Evolutionary conservation across 2,888 invertebrate species (phyloP).

Genomic region (Oxystoma pomonae): DNA sequence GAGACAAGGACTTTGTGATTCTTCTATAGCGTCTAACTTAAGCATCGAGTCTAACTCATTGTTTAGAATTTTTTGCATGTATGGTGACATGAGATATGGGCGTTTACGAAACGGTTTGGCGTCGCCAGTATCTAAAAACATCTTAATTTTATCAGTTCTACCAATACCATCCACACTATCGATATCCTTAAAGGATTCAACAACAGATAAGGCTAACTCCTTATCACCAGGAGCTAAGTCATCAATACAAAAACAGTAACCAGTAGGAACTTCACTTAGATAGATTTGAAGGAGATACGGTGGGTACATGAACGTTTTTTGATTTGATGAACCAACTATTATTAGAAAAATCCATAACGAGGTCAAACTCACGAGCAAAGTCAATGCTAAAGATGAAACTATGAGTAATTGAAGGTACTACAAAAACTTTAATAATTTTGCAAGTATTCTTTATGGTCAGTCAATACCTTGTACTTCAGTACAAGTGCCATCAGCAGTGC

Average conservation of each 20-base stretch:
- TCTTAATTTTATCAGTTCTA: constrained; percentile 19
- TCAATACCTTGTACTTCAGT: constrained; percentile 3
- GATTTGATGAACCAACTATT: not conserved
- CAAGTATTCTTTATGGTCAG: constrained; percentile 1
- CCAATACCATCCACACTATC: constrained; percentile 19
- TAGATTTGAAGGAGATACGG: not conserved
- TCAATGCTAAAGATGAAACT: constrained; percentile 11
- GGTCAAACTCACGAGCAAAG: constrained; percentile 1
- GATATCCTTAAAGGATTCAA: constrained; percentile 14
- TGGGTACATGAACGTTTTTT: not conserved
- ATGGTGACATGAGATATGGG: constrained; percentile 16
- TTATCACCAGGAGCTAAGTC: constrained; percentile 6
- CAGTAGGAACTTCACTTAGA: not conserved
- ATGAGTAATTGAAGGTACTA: constrained; percentile 12
- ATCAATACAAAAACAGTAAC: not conserved
- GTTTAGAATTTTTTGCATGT: constrained; percentile 15
- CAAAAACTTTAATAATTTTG: not conserved
- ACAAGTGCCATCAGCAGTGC: constrained; percentile 12
- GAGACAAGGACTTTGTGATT: constrained; percentile 29
- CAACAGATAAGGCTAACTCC: constrained; percentile 5
- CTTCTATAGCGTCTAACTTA: constrained; percentile 25
- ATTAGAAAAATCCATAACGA: not conserved
- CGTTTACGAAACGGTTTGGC: constrained; percentile 19
- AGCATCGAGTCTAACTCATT: constrained; percentile 29
- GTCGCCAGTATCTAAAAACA: constrained; percentile 23